phyloP scores from a whole-genome alignment of 2,113 vertebrate species.

The Chaetorhynchus papuensis region DNA sequence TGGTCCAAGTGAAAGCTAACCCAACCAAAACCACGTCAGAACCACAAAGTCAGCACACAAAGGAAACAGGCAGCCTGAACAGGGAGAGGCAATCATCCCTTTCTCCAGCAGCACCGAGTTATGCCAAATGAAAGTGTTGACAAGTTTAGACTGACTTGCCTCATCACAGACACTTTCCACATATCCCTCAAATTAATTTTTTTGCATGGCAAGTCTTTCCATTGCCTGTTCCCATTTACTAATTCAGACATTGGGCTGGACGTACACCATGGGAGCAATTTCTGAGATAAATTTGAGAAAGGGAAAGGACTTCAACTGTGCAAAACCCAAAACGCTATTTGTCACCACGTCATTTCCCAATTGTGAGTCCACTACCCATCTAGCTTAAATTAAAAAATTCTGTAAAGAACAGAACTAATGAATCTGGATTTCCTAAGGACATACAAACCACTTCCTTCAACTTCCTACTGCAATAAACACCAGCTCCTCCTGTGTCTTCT shows the following conservation, averaged over 20 bases:
- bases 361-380: background rate
- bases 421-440: conserved; percentile 22
- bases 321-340: conserved; percentile 2
- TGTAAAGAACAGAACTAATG: background rate
- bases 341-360: background rate
- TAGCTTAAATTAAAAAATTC: conserved; percentile 20
- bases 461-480: conserved; percentile 39
- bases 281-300: background rate
- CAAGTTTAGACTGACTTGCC: conserved; percentile 30
- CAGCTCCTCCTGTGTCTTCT: background rate
- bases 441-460: background rate
- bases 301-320: background rate
- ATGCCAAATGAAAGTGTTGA: conserved; percentile 49
- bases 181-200: conserved; percentile 12
- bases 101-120: background rate
- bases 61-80: background rate
- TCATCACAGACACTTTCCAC: conserved; percentile 19
- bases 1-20: conserved; percentile 7
- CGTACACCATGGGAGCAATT: background rate
- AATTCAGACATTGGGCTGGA: background rate
- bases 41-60: background rate
- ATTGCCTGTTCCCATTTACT: conserved; percentile 19
- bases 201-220: conserved; percentile 20
- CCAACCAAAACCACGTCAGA: conserved; percentile 12
- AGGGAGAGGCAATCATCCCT: conserved; percentile 21